Conservation (phyloP, 2,797 vertebrate genomes). For the Hoplostethus mediterraneus region DNA sequence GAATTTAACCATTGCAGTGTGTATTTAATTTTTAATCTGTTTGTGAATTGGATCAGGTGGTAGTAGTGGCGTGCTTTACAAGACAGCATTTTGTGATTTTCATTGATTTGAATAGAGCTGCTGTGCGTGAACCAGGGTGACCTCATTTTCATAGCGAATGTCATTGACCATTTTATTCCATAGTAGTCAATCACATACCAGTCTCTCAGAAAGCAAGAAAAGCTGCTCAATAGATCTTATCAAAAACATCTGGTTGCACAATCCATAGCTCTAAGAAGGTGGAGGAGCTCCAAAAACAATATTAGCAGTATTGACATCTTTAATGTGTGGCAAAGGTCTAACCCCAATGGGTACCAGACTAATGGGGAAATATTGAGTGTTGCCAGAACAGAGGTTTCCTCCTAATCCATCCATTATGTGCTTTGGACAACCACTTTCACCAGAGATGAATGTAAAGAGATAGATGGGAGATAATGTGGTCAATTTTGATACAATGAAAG, state of each 20-base stretch:
- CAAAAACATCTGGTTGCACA: constrained; percentile 76
- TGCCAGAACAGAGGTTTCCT: constrained; percentile 80
- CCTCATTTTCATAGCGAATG: background rate
- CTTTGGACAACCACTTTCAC: constrained; percentile 73
- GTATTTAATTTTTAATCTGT: background rate
- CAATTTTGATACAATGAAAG: constrained; percentile 80
- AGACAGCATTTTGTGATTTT: constrained; percentile 9
- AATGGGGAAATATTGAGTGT: constrained; percentile 88
- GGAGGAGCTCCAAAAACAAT: constrained; percentile 79
- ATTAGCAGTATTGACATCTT: constrained; percentile 85
- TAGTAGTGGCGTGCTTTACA: constrained; percentile 1
- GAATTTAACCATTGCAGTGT: constrained; percentile 3
- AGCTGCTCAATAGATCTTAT: constrained; percentile 72
- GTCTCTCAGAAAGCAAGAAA: constrained; percentile 47
- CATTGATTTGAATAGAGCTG: background rate
- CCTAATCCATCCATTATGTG: constrained; percentile 80
- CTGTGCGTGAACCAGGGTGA: background rate
- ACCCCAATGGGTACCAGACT: constrained; percentile 78
- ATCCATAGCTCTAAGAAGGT: constrained; percentile 70
- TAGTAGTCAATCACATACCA: constrained; percentile 10
- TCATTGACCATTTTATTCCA: constrained; percentile 27
- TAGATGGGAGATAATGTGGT: constrained; percentile 72
- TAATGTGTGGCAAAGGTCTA: constrained; percentile 85
- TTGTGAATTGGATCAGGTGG: no score
- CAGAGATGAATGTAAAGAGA: constrained; percentile 69